Evolutionary conservation across 2,797 vertebrate species (phyloP), one percentile per base, ranked within the genome.

Genomic region (Valencia hispanica): DNA sequence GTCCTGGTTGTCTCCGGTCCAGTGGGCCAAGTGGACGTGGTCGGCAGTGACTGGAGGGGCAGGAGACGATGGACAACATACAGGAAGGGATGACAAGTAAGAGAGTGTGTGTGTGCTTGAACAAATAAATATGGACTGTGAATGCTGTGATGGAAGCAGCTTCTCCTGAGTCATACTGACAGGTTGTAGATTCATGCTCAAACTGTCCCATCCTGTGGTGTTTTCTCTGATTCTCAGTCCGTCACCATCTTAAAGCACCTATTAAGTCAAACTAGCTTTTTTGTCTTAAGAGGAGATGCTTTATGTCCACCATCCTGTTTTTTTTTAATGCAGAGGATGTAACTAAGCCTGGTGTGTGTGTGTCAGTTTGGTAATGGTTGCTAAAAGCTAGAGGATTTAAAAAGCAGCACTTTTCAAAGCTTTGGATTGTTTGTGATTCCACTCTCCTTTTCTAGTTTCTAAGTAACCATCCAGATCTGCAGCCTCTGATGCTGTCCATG

Each of bases 1-100:
- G 96, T 95, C 96, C 47, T 97, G 96, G 97, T 93, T 98, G 88
- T 98, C 97, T 73, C 97, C 97, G 1, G 96, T 98, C 85, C 97
- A 97, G 90, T 99, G 97, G 97, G 97, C 97, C 79, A 97, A 96
- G 75, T 98, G 97, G 97, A 98, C 97, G 0, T 98, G 97, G 97
- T 96, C 97, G n/a, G 97, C 97, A 6, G 96, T 98, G 84, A 96
- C 96, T 18, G 96, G 97, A 59, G 93, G 80, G 30, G 87, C 77
- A 1, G 95, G 85, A 79, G 96, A 92, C 25, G 94, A 94, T 80
- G 94, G 84, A 51, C 90, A 90, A 81, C 77, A 30, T 66, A 71
- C 55, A 88, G 77, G 18, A 25, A 91, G 87, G 85, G 89, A 90
- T 43, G 89, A 84, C 68, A 95, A 93, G 91, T 95, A 94, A 77